Evolutionary conservation across 2,113 vertebrate species (phyloP).

Genomic region (Ctenodactylus gundi): DNA sequence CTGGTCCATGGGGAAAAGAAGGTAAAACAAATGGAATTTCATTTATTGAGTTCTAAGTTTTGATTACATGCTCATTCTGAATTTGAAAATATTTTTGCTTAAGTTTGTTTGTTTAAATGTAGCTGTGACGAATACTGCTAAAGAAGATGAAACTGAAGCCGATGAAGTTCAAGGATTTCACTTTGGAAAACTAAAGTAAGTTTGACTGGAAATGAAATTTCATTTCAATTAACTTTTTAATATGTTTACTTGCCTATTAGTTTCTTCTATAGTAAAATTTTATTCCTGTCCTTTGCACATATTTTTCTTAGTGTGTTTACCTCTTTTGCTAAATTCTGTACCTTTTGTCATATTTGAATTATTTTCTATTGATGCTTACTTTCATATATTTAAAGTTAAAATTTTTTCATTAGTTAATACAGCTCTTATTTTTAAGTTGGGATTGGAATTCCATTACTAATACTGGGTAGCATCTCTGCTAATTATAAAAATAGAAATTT

Average conservation of each 20-base stretch:
- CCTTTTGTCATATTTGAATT: neutral
- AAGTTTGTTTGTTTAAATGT: slow-evolving; percentile 36
- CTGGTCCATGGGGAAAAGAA: neutral
- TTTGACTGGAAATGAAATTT: slow-evolving; percentile 50
- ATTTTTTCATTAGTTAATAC: neutral
- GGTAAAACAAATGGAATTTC: neutral
- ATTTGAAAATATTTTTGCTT: neutral
- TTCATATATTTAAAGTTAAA: neutral
- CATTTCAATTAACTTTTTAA: neutral
- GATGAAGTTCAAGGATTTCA: slow-evolving; percentile 95
- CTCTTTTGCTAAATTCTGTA: neutral
- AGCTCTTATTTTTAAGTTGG: neutral
- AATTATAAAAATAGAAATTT: neutral
- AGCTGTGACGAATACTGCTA: slow-evolving; percentile 85
- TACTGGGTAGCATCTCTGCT: neutral
- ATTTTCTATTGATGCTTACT: neutral
- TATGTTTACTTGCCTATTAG: neutral
- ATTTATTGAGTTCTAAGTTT: neutral
- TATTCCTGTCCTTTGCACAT: neutral
- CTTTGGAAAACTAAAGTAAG: slow-evolving; percentile 94
- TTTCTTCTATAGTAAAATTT: neutral
- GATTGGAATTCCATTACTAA: neutral
- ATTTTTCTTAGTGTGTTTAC: neutral
- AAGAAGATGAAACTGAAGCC: slow-evolving; percentile 82
- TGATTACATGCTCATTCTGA: neutral